Conservation (phyloP, 2,888 invertebrate genomes). For the Tetheella fluctuosa region DNA sequence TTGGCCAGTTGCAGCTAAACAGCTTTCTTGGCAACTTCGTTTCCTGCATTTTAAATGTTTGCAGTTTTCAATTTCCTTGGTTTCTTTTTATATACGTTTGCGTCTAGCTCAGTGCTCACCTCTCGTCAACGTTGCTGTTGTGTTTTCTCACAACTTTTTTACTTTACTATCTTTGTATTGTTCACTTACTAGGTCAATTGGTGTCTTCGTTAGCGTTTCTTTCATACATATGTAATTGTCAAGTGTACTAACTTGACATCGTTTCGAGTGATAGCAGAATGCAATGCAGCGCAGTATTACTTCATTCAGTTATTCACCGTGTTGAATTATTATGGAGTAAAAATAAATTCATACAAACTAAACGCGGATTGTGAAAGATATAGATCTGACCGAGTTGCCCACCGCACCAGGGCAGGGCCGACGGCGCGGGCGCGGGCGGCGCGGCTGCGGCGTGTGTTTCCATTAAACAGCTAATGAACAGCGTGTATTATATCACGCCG, state of each 20-base stretch:
- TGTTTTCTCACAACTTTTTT: constrained; percentile 23
- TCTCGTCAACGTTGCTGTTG: constrained; percentile 20
- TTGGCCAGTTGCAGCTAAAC: constrained; percentile 41
- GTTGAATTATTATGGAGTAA: not conserved
- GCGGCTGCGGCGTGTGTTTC: constrained; percentile 13
- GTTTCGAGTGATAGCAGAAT: constrained; percentile 13
- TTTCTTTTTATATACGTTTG: constrained; percentile 27
- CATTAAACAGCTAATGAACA: constrained; percentile 17
- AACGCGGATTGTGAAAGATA: not conserved
- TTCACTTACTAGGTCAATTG: constrained; percentile 29
- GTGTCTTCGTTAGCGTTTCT: constrained; percentile 17
- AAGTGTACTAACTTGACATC: constrained; percentile 14
- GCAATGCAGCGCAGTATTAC: not conserved
- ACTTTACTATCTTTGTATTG: constrained; percentile 27
- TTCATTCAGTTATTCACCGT: not conserved
- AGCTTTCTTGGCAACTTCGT: constrained; percentile 41
- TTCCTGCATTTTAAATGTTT: constrained; percentile 39
- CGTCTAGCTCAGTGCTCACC: constrained; percentile 17
- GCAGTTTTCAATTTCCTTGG: constrained; percentile 39
- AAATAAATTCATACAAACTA: not conserved
- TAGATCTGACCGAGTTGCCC: not conserved
- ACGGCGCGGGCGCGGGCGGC: not conserved
- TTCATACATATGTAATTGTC: constrained; percentile 20
- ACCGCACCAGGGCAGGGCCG: not conserved
- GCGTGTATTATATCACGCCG: constrained; percentile 1